These are phyloP conservation scores for Ryuthela nishihirai DNA, from an alignment of 2,888 invertebrate genomes.

Conservation along the genomic window DNA sequence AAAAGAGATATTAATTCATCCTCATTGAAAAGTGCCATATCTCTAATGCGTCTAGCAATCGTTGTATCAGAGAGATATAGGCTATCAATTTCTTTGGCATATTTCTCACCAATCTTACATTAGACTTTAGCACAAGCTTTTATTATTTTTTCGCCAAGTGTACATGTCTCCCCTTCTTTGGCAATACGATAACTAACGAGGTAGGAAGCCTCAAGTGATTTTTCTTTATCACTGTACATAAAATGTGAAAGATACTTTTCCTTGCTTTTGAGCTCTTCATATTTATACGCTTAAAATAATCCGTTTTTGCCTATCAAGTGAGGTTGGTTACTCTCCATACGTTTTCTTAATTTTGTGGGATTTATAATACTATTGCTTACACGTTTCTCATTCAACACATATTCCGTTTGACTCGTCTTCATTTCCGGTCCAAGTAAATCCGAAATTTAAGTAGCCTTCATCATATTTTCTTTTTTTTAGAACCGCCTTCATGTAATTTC, in stretches of 20 bases:
- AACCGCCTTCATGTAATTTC: too few species aligned
- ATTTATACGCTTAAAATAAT: not conserved
- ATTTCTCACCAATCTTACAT: too few species aligned
- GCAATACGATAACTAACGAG: not conserved
- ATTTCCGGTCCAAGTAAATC: too few species aligned
- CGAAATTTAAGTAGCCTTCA: too few species aligned
- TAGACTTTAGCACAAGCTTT: not conserved
- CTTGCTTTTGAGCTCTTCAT: not conserved
- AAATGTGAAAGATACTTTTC: not conserved
- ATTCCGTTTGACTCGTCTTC: not conserved
- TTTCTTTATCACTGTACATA: too few species aligned
- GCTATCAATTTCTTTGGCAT: not conserved
- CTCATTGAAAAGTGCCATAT: not conserved
- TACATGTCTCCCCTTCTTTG: not conserved
- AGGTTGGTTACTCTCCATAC: not conserved
- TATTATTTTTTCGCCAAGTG: not conserved
- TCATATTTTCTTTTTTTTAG: too few species aligned
- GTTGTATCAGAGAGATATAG: not conserved
- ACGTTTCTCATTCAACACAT: not conserved
- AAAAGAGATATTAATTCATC: not conserved
- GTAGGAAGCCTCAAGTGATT: not conserved
- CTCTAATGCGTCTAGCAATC: not conserved
- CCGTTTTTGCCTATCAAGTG: not conserved
- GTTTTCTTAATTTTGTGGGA: not conserved
- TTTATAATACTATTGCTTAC: not conserved